Base-by-base conservation (phyloP, 2,113 vertebrate species). In the Egretta garzetta region DNA sequence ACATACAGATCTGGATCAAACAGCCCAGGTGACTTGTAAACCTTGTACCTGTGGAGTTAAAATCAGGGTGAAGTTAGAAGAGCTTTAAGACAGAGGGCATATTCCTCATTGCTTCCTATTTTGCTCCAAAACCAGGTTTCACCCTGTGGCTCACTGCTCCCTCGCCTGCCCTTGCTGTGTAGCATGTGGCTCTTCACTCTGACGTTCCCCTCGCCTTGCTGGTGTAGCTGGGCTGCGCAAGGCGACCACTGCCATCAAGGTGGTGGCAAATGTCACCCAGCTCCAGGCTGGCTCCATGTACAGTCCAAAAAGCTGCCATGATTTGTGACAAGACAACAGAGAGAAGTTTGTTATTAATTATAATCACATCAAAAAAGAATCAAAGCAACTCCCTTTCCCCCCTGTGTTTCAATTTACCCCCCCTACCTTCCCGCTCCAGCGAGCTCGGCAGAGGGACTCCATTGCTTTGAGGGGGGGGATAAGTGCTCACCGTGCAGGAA, bases 241-340 rank as follows among this genome's bases (percentile, higher is more conserved):
- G 53, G 26, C 2, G 8, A 52, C 24, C 1, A 3, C 67, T 73
- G 45, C 23, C 2, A 0, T 63, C 6, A 0, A 13, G 37, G 33
- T 1, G 10, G 62, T 80, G 39, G 47, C 11, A 6, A 41, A 59
- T 18, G 9, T 47, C 43, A 24, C 22, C n/a, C 73, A 71, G 33
- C n/a, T 91, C 39, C 18, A 43, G 62, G 43, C 22, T 63, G 67
- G 41, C 72, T 49, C 43, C 49, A 35, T 37, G 37, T 15, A 13
- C 50, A 20, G 70, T 21, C 0, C 0, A 15, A 20, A 11, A 5
- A 72, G 43, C 53, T 73, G 58, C 55, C 0, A 1, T 80, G 71
- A 33, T 68, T 85, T 77, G 50, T 73, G 28, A 80, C 53, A 62
- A 83, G 53, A 56, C 9, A 47, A 49, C 16, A 60, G 32, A 47